Evolutionary conservation across 1,140 invertebrate genomes (phyloP), one percentile per base, ranked within the genome.

Genomic region (Drosophila trapezifrons): DNA sequence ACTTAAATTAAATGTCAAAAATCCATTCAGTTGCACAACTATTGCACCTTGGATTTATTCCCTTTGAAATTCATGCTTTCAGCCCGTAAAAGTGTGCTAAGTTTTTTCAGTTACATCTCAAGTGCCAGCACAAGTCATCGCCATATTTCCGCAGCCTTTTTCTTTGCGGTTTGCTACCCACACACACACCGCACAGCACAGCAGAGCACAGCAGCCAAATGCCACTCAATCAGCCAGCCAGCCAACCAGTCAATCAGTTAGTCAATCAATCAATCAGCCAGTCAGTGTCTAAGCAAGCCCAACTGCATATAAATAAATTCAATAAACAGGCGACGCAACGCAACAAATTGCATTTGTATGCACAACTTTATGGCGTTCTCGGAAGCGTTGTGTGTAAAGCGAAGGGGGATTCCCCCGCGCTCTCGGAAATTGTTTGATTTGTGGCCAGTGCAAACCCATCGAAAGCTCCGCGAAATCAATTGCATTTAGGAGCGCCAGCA

Each of bases 231-330:
- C 63, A 56, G 42, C 59, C 81, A 77, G 40, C 10, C 42, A 71
- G n/a, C 1, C 43, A 51, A 38, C 2, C 46, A 55, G 22, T 15
- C 57, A 62, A 22, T 56, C 38, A 64, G 27, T 66, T 22, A 78
- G 58, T 73, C 80, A 76, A 37, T 83, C 76, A 83, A 56, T 86
- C 78, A 77, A 55, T 73, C 83, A 86, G 45, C 66, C 76, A 79
- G 75, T 76, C 78, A 78, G 66, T 78, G 65, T 86, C 82, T 79
- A 76, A 82, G 72, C 55, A 52, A 69, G 25, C 51, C 59, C 38
- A 59, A 52, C 52, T 72, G 70, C 67, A 83, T 79, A 79, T 79
- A 86, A 83, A 86, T 79, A 87, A 87, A 87, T 85, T 87, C 79
- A 85, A 87, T 85, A 87, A 85, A 78, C 78, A 75, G 82, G 65